A percentile compares a stretch with the other conserved stretches of the same genome.
phyloP scores from a whole-genome alignment of 2,888 invertebrate genomes.

The Phytoseiulus persimilis region DNA sequence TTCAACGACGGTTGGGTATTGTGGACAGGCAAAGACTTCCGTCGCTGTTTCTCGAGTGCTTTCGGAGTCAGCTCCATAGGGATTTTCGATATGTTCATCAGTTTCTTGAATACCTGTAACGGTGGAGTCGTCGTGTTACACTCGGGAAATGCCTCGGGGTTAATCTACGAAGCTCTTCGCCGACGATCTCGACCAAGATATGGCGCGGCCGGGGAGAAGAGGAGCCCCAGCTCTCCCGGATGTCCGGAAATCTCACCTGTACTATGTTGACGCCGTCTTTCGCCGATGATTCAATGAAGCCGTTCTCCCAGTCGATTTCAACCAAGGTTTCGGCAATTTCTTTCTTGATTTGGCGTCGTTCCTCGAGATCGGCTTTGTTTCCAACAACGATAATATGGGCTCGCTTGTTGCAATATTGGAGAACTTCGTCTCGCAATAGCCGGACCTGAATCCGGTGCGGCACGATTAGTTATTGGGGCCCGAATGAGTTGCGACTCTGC shows the following conservation, averaged over 20 bases:
- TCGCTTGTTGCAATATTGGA: slow-evolving; percentile 7
- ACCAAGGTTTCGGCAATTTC: slow-evolving; percentile 49
- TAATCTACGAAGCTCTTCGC: no score
- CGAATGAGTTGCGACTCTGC: no score
- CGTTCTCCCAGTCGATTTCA: slow-evolving; percentile 49
- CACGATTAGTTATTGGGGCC: not conserved
- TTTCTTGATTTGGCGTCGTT: slow-evolving; percentile 45
- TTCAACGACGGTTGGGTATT: slow-evolving; percentile 42
- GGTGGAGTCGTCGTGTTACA: not conserved
- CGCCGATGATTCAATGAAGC: slow-evolving; percentile 39
- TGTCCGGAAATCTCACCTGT: slow-evolving; percentile 1
- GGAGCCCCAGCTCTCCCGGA: no score
- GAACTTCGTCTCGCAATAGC: slow-evolving; percentile 25
- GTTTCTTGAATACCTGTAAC: slow-evolving; percentile 32
- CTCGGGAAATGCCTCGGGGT: not conserved
- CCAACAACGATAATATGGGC: slow-evolving; percentile 74
- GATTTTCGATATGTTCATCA: slow-evolving; percentile 34
- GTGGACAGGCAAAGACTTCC: slow-evolving; percentile 44
- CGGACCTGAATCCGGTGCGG: not conserved
- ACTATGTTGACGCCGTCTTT: not conserved
- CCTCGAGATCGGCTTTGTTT: slow-evolving; percentile 65
- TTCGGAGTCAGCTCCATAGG: slow-evolving; percentile 30
- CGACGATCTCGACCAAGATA: no score
- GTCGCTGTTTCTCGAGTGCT: slow-evolving; percentile 31
- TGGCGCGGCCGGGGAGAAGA: no score